A percentile compares a stretch with the other conserved stretches of the same genome.
Evolutionary conservation across 2,888 invertebrate genomes (phyloP).

Genomic region (Oxyteleia sp.): DNA sequence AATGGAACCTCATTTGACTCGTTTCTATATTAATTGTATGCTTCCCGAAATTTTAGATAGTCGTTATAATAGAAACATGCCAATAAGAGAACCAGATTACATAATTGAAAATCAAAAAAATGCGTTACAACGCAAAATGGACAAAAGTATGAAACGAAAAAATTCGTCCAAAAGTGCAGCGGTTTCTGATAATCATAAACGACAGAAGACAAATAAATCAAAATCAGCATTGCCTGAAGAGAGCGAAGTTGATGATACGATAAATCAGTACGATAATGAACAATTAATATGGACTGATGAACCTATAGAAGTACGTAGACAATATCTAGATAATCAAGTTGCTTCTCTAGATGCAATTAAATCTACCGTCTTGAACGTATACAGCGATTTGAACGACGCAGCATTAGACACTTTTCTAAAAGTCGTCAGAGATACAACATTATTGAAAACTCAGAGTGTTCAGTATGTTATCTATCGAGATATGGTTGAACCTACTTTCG

Average conservation of each 20-base stretch:
- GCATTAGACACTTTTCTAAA: background rate
- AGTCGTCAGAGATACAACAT: background rate
- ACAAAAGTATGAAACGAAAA: no score
- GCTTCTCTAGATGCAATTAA: background rate
- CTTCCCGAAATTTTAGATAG: constrained; percentile 26
- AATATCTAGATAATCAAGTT: constrained; percentile 15
- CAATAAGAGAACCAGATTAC: constrained; percentile 19
- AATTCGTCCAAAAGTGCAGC: no score
- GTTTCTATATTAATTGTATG: constrained; percentile 16
- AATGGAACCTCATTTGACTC: constrained; percentile 2
- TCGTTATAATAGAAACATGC: constrained; percentile 23
- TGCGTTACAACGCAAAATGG: background rate
- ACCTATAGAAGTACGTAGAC: background rate
- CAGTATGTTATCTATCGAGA: constrained; percentile 1
- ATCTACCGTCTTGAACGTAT: background rate
- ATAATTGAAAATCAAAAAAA: background rate
- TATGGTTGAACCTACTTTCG: background rate
- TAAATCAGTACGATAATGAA: constrained; percentile 6
- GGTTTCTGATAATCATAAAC: no score
- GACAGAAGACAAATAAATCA: no score
- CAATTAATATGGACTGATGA: constrained; percentile 10
- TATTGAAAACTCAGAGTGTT: background rate
- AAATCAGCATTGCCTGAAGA: no score
- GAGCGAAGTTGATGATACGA: no score
- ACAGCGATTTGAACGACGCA: background rate